These are phyloP conservation scores for Corythoichthys haematopterus DNA, from an alignment of 2,113 vertebrate species.

Conservation along the genomic window DNA sequence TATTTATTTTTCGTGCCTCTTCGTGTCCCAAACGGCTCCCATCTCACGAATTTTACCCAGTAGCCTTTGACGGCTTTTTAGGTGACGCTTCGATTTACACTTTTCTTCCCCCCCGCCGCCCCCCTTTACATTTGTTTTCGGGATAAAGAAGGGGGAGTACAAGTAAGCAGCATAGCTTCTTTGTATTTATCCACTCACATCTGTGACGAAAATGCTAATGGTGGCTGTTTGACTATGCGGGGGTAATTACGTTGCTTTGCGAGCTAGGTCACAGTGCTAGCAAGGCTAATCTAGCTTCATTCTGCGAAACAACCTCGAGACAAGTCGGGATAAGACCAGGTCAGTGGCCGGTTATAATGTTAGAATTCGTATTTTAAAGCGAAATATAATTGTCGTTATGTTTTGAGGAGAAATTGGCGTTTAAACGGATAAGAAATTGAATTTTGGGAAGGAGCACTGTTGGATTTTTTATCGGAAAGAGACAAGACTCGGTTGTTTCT, in stretches of 20 bases:
- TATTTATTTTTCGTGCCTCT: neutral
- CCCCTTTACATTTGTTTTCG: conserved; percentile 68
- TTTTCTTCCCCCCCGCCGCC: conserved; percentile 58
- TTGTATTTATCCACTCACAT: conserved; percentile 17
- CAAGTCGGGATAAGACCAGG: conserved; percentile 79
- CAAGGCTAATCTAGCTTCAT: conserved; percentile 59
- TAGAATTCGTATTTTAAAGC: neutral
- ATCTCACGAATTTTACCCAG: conserved; percentile 51
- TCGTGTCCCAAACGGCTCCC: conserved; percentile 44
- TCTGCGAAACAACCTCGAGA: conserved; percentile 76
- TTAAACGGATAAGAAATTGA: neutral
- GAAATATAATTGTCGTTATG: neutral
- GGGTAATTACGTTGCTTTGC: conserved; percentile 46
- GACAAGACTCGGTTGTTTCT: conserved; percentile 31
- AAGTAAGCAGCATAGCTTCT: conserved; percentile 60
- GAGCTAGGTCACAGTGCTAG: conserved; percentile 42
- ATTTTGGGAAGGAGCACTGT: conserved; percentile 2
- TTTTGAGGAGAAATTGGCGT: neutral
- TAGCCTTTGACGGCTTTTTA: conserved; percentile 79
- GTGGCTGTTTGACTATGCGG: conserved; percentile 36
- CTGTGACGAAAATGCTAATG: conserved; percentile 10
- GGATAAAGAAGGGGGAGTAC: conserved; percentile 64
- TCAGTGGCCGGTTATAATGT: conserved; percentile 55
- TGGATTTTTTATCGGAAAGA: conserved; percentile 17
- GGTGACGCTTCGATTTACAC: conserved; percentile 67